A percentile compares a stretch with the other conserved stretches of the same genome.
These are phyloP conservation scores for human DNA, from an alignment of 2,113 vertebrate species.

Conservation along the genomic window DNA sequence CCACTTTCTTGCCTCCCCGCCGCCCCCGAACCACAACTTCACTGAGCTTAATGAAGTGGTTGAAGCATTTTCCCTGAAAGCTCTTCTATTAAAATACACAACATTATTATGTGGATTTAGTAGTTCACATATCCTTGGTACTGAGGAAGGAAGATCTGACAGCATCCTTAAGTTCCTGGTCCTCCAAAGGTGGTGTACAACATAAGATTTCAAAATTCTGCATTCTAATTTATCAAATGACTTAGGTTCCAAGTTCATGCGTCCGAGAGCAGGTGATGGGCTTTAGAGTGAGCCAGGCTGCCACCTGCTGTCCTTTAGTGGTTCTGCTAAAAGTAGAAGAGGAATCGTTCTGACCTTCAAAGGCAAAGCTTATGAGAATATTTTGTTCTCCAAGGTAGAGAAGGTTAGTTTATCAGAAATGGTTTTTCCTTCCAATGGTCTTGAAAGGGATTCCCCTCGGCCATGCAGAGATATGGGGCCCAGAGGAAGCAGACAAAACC, in stretches of 20 bases:
- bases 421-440: neutral
- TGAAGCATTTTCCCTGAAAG: neutral
- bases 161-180: neutral
- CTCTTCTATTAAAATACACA: neutral
- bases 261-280: neutral
- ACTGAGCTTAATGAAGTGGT: neutral
- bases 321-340: neutral
- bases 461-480: neutral
- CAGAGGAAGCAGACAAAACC: neutral
- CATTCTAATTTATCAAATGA: neutral
- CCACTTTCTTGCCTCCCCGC: neutral
- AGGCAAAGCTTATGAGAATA: neutral
- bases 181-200: neutral
- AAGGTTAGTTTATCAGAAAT: neutral
- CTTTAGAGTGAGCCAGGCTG: neutral
- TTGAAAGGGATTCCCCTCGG: neutral
- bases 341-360: neutral
- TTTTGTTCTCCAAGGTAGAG: neutral
- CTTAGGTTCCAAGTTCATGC: neutral
- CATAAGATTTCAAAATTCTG: neutral
- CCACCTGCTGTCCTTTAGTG: constrained; percentile 31
- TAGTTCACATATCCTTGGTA: neutral
- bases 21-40: neutral
- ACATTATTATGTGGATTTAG: neutral
- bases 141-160: neutral